Base-by-base conservation (phyloP, 2,888 invertebrate species). In the Drosophila parthenogenetica region DNA sequence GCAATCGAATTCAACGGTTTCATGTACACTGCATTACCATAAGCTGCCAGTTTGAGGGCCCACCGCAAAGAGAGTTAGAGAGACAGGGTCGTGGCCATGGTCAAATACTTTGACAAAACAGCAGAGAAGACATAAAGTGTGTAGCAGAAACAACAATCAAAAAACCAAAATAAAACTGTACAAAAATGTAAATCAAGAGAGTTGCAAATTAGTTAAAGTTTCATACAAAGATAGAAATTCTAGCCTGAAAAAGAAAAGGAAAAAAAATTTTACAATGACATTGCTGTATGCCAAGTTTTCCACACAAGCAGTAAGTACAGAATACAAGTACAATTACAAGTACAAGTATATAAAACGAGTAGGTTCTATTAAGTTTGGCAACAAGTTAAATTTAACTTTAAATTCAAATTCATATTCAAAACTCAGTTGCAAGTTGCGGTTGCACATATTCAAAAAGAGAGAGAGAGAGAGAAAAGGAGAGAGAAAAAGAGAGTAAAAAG, bases 11-110 rank as follows among this genome's bases (percentile, higher is more conserved):
- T 63, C 60, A 72, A 69, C 66, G 64, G 54, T 67, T 61, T 75
- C 70, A 74, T 69, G 54, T 69, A 82, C 77, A 74, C 65, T 66
- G 73, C 73, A 84, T 81, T 81, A 79, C 74, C 81, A 81, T 84
- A 84, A 84, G 73, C 73, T 63, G 59, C 53, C 48, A 29, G 57
- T 22, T 22, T 22, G 22, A 22, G 13, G 42, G 63, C 19, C 40
- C 39, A 45, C 32, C 46, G 29, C 49, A 16, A 19, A 16, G 19
- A 25, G 3, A n/a, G 39, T 13, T n/a, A n/a, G n/a, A 22, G 32
- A 11, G 43, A 10, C 11, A 13, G 10, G n/a, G 22, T 16, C 4
- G 48, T 29, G 37, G 51, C 50, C 45, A 40, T 40, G 37, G 42
- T 39, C 48, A 37, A 32, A 32, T 14, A 46, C 40, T 43, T 55